Evolutionary conservation across 2,797 vertebrate species (phyloP).

Genomic region (Erethizon dorsatum): DNA sequence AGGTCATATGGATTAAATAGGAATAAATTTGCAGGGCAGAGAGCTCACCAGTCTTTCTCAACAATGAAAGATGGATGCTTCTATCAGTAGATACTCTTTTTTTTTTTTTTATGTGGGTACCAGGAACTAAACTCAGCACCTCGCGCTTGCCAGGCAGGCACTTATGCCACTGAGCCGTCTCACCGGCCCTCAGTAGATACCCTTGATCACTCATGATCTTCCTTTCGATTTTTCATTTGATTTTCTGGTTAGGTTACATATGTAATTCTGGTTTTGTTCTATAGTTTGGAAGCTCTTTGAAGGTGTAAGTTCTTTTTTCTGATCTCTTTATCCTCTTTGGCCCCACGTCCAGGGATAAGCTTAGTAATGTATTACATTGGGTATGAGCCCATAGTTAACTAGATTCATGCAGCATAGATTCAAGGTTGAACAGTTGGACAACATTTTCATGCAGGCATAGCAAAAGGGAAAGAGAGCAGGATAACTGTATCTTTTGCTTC

Average conservation of each 20-base stretch:
- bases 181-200: background rate
- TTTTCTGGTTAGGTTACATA: background rate
- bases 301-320: too few species aligned
- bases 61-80: background rate
- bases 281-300: slow-evolving; percentile 14
- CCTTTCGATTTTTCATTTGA: background rate
- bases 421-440: background rate
- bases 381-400: background rate
- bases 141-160: too few species aligned
- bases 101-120: too few species aligned
- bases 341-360: background rate
- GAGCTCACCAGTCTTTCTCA: background rate
- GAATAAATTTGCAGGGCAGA: background rate
- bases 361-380: slow-evolving; percentile 19
- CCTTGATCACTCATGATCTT: background rate
- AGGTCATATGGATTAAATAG: background rate
- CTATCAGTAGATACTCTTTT: background rate
- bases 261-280: background rate
- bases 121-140: too few species aligned
- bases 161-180: too few species aligned
- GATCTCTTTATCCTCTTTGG: background rate
- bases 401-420: background rate
- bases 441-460: background rate
- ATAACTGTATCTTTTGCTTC: background rate
- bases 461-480: background rate